phyloP scores from a whole-genome alignment of 2,797 vertebrate species.

The Columba guinea region DNA sequence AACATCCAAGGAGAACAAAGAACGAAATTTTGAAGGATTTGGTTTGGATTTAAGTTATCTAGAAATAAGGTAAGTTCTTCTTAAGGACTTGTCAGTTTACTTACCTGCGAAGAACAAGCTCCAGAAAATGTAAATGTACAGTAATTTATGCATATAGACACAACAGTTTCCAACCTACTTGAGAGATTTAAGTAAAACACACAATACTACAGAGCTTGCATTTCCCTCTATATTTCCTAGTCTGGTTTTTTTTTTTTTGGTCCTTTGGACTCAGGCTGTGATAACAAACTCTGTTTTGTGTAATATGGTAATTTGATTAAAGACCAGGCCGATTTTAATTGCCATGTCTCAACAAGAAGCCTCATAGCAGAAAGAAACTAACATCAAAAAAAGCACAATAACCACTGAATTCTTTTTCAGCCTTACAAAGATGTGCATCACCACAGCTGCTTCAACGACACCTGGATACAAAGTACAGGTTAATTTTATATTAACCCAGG shows the following conservation, averaged over 20 bases:
- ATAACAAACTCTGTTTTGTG: neutral
- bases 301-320: neutral
- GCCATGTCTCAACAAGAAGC: neutral
- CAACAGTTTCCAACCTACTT: neutral
- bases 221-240: neutral
- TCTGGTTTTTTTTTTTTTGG: neutral
- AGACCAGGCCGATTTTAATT: neutral
- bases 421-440: fast-evolving
- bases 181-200: neutral
- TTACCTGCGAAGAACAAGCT: neutral
- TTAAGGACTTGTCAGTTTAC: neutral
- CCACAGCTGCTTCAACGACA: neutral
- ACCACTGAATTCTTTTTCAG: neutral
- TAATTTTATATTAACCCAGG: neutral
- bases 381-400: neutral
- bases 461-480: neutral
- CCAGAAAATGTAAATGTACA: neutral
- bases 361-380: neutral
- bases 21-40: neutral
- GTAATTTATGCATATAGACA: neutral
- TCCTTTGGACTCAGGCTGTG: neutral
- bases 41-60: neutral
- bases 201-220: neutral
- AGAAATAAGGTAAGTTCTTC: neutral
- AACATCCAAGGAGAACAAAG: neutral